Evolutionary conservation across 53 echinoderm and acorn worm species (phyloP).

Genomic region (Pentamera pediparva): DNA sequence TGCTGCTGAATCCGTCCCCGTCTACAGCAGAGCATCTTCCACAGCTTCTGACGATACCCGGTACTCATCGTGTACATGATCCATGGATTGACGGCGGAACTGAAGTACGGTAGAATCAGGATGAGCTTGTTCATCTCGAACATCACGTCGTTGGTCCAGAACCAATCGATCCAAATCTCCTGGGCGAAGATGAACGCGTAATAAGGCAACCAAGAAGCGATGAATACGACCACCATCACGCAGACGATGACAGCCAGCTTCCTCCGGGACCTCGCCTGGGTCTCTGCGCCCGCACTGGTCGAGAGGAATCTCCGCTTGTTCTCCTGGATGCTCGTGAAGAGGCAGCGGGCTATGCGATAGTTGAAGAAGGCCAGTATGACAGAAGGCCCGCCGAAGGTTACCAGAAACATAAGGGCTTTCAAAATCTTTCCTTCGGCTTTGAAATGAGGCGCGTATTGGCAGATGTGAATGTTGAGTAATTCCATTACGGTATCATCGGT

Average conservation of each 20-base stretch:
- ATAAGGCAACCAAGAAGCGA: conserved; percentile 5
- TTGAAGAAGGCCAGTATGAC: background rate
- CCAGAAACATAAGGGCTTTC: background rate
- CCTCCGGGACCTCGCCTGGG: background rate
- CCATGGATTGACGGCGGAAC: conserved; percentile 4
- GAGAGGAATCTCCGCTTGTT: background rate
- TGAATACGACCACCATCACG: conserved; percentile 2
- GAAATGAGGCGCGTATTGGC: background rate
- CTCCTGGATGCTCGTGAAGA: background rate
- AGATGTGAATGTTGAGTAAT: background rate
- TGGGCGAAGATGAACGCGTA: background rate
- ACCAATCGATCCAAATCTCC: background rate
- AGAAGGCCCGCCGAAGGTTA: background rate
- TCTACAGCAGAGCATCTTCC: background rate
- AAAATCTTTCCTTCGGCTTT: background rate
- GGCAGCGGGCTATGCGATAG: background rate
- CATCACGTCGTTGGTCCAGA: background rate
- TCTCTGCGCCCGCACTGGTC: background rate
- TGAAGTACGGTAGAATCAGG: background rate
- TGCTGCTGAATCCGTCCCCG: too few species aligned
- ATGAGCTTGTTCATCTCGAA: background rate
- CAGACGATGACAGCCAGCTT: conserved; percentile 10
- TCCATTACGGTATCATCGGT: background rate
- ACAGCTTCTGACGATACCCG: conserved; percentile 1
- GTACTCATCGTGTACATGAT: conserved; percentile 1